phyloP scores from a whole-genome alignment of 2,797 vertebrate species.

The Psittacula echo region DNA sequence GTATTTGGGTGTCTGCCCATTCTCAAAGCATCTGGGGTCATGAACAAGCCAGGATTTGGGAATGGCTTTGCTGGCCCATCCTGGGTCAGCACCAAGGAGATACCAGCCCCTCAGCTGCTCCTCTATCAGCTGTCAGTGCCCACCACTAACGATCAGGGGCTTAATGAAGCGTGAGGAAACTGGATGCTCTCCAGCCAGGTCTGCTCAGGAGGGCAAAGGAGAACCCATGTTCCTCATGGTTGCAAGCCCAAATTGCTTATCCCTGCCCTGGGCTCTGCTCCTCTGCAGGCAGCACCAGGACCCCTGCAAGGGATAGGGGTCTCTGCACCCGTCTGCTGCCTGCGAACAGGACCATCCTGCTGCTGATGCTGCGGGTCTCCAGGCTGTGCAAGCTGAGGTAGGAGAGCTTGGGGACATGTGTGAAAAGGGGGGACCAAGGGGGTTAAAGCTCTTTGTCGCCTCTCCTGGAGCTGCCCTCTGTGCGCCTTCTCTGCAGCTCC shows the following conservation, averaged over 20 bases:
- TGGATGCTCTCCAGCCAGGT: not conserved
- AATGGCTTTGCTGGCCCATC: not conserved
- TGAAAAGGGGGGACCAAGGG: fast-evolving
- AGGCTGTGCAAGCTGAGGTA: not conserved
- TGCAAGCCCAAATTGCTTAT: not conserved
- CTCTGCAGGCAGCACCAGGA: not conserved
- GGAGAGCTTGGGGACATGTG: not conserved
- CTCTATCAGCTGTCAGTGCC: not conserved
- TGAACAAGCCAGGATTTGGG: not conserved
- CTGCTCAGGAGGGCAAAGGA: not conserved
- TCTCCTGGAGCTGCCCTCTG: fast-evolving
- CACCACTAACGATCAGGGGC: not conserved
- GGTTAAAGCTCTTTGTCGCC: not conserved
- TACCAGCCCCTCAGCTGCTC: not conserved
- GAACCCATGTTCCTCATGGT: not conserved
- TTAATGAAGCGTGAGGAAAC: not conserved
- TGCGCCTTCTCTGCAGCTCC: not conserved
- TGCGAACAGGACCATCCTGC: not conserved
- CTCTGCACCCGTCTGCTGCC: not conserved
- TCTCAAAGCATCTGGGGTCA: not conserved
- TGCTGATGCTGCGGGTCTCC: not conserved
- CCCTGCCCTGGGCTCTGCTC: fast-evolving
- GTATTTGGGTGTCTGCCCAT: not conserved
- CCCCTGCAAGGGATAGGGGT: fast-evolving
- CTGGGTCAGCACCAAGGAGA: not conserved